phyloP scores from a whole-genome alignment of 2,888 invertebrate genomes.

The Tinea pellionella region DNA sequence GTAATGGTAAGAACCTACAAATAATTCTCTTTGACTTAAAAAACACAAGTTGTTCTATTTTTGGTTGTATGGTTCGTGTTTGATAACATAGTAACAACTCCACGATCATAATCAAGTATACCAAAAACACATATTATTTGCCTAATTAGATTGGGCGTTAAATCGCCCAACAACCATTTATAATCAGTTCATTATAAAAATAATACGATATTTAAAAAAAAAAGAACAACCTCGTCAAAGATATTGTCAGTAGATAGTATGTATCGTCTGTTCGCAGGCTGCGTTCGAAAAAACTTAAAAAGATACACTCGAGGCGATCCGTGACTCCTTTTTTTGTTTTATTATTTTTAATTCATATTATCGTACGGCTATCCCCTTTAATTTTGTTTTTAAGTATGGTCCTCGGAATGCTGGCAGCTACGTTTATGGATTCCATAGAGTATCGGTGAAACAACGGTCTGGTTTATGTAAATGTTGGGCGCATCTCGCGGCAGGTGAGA shows the following conservation, averaged over 20 bases:
- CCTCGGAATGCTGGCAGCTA: conserved; percentile 65
- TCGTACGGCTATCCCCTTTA: conserved; percentile 69
- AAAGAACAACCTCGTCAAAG: conserved; percentile 65
- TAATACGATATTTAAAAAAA: conserved; percentile 64
- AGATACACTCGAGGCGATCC: conserved; percentile 63
- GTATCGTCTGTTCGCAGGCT: conserved; percentile 56
- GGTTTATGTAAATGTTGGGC: conserved; percentile 56
- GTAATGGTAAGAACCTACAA: too few relatives aligned
- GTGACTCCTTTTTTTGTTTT: conserved; percentile 68
- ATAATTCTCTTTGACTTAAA: too few relatives aligned
- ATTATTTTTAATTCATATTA: conserved; percentile 71
- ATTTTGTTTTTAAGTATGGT: conserved; percentile 70
- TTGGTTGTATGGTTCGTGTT: too few relatives aligned
- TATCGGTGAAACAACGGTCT: conserved; percentile 35
- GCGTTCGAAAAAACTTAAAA: conserved; percentile 56
- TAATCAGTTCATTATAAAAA: conserved; percentile 68
- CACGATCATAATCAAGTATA: conserved; percentile 19
- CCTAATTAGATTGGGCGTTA: conserved; percentile 70
- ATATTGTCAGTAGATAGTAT: conserved; percentile 65
- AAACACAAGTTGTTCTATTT: too few relatives aligned
- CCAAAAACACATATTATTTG: conserved; percentile 67
- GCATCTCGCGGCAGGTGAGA: conserved; percentile 20
- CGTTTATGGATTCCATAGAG: conserved; percentile 65
- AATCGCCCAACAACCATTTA: conserved; percentile 69
- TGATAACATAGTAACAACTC: too few relatives aligned